Evolutionary conservation across 2,113 vertebrate species (phyloP).

Genomic region (Malurus cyaneus): DNA sequence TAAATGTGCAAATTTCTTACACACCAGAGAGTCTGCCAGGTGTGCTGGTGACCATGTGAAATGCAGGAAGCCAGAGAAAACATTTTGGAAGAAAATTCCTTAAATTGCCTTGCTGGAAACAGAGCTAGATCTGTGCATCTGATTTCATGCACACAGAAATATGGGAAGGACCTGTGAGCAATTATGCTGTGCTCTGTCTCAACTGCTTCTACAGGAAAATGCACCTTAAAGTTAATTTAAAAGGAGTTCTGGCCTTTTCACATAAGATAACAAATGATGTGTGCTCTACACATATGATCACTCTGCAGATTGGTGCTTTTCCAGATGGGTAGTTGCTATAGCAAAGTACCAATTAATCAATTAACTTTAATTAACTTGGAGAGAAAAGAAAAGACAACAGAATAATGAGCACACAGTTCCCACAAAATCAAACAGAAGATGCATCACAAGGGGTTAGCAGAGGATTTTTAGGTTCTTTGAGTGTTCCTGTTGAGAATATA

Average conservation of each 20-base stretch:
- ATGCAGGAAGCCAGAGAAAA: neutral
- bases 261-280: neutral
- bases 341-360: neutral
- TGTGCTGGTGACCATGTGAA: neutral
- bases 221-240: neutral
- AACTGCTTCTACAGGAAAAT: neutral
- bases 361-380: slow-evolving; percentile 16
- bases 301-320: neutral
- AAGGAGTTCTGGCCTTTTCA: neutral
- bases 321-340: neutral
- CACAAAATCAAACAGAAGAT: neutral
- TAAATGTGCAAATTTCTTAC: neutral
- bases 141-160: neutral
- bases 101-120: neutral
- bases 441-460: neutral
- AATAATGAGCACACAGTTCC: neutral
- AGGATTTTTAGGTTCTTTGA: neutral
- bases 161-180: neutral
- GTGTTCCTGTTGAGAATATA: neutral
- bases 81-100: neutral
- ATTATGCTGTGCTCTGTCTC: neutral
- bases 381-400: neutral
- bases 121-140: accelerated
- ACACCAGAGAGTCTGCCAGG: neutral
- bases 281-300: neutral